These are phyloP conservation scores for Ophion ventricosus DNA, from an alignment of 2,888 invertebrate species.

Conservation along the genomic window DNA sequence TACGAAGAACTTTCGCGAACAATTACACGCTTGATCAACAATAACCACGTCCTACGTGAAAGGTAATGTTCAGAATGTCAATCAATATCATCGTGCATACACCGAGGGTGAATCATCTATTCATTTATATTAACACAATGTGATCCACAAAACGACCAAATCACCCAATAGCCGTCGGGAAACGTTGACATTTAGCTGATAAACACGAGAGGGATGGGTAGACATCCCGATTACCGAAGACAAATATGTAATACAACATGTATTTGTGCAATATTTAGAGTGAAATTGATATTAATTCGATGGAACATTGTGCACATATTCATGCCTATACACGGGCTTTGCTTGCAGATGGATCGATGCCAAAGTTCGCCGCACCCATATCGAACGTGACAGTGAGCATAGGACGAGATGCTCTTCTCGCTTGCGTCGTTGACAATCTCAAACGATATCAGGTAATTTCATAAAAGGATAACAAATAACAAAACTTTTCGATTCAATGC, in stretches of 20 bases:
- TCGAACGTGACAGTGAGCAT: slow-evolving; percentile 95
- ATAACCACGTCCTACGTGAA: neutral
- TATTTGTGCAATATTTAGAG: slow-evolving; percentile 6
- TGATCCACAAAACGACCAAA: slow-evolving; percentile 4
- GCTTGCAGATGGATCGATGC: slow-evolving; percentile 87
- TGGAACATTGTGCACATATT: slow-evolving; percentile 3
- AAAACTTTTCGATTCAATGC: neutral
- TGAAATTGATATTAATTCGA: slow-evolving; percentile 43
- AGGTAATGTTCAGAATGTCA: slow-evolving; percentile 21
- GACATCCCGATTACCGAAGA: neutral
- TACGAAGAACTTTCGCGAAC: neutral
- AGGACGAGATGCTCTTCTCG: slow-evolving; percentile 93
- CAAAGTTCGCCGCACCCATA: slow-evolving; percentile 94
- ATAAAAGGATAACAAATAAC: neutral
- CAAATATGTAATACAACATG: slow-evolving; percentile 18
- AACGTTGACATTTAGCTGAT: slow-evolving; percentile 38
- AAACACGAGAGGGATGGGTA: slow-evolving; percentile 12
- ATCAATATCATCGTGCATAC: slow-evolving; percentile 16
- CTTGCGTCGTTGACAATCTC: slow-evolving; percentile 95
- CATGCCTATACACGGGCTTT: slow-evolving; percentile 2
- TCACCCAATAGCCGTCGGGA: neutral
- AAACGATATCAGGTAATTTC: slow-evolving; percentile 90
- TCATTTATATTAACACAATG: slow-evolving; percentile 40
- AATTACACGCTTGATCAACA: slow-evolving; percentile 15
- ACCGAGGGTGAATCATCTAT: slow-evolving; percentile 23